Base-by-base conservation (phyloP, 2,113 vertebrate genomes). In the Pygoscelis antarcticus region DNA sequence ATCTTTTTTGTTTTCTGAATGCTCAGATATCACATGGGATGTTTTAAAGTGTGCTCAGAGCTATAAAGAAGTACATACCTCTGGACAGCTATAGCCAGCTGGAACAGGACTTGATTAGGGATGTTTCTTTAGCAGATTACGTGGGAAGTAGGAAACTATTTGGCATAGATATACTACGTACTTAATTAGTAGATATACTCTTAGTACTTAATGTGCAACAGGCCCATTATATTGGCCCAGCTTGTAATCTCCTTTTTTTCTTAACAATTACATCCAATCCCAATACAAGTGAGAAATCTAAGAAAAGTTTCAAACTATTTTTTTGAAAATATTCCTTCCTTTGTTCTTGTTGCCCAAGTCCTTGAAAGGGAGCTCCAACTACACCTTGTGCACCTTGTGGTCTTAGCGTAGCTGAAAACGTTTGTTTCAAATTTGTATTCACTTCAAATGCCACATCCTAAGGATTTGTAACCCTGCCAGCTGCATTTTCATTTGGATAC, bases 341-440 rank as follows among this genome's bases (percentile, higher is more conserved):
- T 93, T 52, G 9, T 62, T 82, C 38, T 71, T 72, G 5, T 60
- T 77, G 62, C 54, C 27, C 36, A 70, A 32, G 26, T 90, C 34
- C 22, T 81, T 77, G 57, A 71, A 64, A 89, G 13, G 23, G 26
- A n/a, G 22, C 27, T 78, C 19, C 18, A 52, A 77, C 32, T 42
- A 47, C 16, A 9, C 42, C 42, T 42, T 0, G 1, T 1, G 0
- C 5, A 51, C 32, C 30, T 61, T 36, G n/a, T 25, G n/a, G 42
- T 54, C 32, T 44, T 49, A 10, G 9, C 3, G 7, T 55, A 77
- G 62, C 57, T 85, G 65, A 62, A 83, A 95, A 81, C 8, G 5
- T 25, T 72, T 29, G 11, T 54, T 90, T 78, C 27, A 42, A 49
- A 72, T 51, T n/a, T 61, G 30, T 26, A 38, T 74, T 81, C 13